Percentiles rank a stretch among this genome's conserved stretches.
Evolutionary conservation across 2,888 invertebrate genomes (phyloP).

Genomic region (Troides oblongomaculatus): DNA sequence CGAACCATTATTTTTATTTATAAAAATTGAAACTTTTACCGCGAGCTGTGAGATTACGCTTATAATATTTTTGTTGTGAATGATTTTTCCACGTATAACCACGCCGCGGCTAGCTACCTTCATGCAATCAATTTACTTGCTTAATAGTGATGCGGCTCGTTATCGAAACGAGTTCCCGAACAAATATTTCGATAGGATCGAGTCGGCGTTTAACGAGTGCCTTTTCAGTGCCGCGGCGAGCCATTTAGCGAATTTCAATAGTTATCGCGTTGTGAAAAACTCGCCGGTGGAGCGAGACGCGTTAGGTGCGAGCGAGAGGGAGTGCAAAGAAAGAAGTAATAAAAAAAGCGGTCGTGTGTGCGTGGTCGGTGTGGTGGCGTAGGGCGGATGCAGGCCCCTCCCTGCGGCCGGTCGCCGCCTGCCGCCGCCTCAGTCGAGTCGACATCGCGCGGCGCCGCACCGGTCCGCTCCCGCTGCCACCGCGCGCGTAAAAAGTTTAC

Average conservation of each 20-base stretch:
- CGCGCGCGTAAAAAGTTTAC: constrained; percentile 76
- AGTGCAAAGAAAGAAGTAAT: constrained; percentile 76
- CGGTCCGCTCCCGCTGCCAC: constrained; percentile 43
- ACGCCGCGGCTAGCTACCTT: not conserved
- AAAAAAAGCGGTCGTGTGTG: constrained; percentile 76
- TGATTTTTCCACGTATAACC: not conserved
- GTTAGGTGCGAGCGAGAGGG: constrained; percentile 65
- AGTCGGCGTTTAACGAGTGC: constrained; percentile 77
- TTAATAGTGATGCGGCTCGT: constrained; percentile 60
- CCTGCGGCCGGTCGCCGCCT: constrained; percentile 67
- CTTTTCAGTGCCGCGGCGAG: constrained; percentile 78
- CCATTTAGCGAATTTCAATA: constrained; percentile 80
- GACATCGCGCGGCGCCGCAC: constrained; percentile 71
- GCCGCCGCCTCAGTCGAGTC: constrained; percentile 73
- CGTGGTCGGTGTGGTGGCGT: constrained; percentile 75
- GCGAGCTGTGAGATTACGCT: no score
- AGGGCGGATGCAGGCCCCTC: constrained; percentile 78
- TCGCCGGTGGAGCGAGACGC: constrained; percentile 62
- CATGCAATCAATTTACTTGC: constrained; percentile 6
- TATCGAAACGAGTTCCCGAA: constrained; percentile 64
- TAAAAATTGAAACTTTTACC: no score
- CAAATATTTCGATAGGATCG: constrained; percentile 76
- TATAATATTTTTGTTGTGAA: not conserved
- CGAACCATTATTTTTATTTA: no score
- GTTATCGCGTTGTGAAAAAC: constrained; percentile 79